A percentile compares a stretch with the other conserved stretches of the same genome.
phyloP scores from a whole-genome alignment of 2,888 invertebrate genomes.

The Eilema sororculum region DNA sequence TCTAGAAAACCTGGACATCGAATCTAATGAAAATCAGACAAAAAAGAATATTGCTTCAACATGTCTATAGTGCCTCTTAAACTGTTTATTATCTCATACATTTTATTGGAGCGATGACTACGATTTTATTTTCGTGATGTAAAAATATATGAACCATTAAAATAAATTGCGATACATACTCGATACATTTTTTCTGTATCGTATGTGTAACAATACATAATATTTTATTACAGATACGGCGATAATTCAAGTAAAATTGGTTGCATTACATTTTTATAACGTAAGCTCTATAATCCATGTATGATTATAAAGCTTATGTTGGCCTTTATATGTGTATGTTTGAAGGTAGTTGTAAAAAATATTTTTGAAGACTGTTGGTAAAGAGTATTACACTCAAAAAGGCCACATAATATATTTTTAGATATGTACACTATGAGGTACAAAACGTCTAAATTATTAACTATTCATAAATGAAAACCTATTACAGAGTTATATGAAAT shows the following conservation, averaged over 20 bases:
- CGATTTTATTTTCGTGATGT: slow-evolving; percentile 32
- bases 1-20: neutral
- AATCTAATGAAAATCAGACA: neutral
- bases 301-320: neutral
- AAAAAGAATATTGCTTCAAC: neutral
- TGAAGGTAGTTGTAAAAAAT: neutral
- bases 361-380: no score
- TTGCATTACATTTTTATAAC: slow-evolving; percentile 39
- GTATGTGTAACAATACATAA: slow-evolving; percentile 55
- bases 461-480: neutral
- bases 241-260: slow-evolving; percentile 48
- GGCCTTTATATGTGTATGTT: neutral
- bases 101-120: slow-evolving; percentile 27
- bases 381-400: no score
- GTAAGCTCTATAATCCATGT: slow-evolving; percentile 16
- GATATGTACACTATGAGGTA: neutral
- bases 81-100: slow-evolving; percentile 25
- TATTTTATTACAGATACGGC: slow-evolving; percentile 52
- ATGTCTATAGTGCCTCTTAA: slow-evolving; percentile 16
- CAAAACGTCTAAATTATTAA: neutral
- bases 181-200: slow-evolving; percentile 44
- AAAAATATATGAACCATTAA: slow-evolving; percentile 44
- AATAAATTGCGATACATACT: slow-evolving; percentile 44
- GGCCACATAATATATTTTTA: neutral
- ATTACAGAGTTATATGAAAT: no score